Percentiles rank a stretch among this genome's conserved stretches.
Evolutionary conservation across 2,888 invertebrate species (phyloP).

Genomic region (Oxyteleia sp.): DNA sequence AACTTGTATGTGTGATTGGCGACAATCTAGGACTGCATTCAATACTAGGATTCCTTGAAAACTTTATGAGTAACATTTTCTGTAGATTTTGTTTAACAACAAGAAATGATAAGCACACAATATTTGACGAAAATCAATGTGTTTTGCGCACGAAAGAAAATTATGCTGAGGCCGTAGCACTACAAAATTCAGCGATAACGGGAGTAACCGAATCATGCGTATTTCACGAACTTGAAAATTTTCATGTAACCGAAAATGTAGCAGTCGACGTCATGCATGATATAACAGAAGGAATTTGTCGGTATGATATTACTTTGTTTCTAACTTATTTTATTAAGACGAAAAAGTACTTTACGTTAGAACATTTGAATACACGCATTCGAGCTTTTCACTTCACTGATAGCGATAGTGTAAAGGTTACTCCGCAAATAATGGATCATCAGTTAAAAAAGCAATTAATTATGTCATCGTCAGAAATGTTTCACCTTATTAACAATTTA

Average conservation of each 20-base stretch:
- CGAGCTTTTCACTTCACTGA: slow-evolving; percentile 69
- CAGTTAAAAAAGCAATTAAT: slow-evolving; percentile 51
- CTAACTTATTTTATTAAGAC: slow-evolving; percentile 60
- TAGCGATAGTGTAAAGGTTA: slow-evolving; percentile 65
- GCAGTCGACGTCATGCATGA: slow-evolving; percentile 47
- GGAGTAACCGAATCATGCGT: slow-evolving; percentile 59
- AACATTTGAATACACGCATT: slow-evolving; percentile 57
- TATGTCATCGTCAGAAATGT: slow-evolving; percentile 76
- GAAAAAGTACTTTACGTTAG: slow-evolving; percentile 64
- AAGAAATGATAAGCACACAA: background rate
- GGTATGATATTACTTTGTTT: slow-evolving; percentile 70
- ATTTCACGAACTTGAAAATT: slow-evolving; percentile 62
- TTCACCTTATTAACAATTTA: slow-evolving; percentile 59
- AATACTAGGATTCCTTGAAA: slow-evolving; percentile 28
- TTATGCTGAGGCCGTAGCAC: background rate
- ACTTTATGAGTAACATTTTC: background rate
- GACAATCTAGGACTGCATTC: slow-evolving; percentile 62
- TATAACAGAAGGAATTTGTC: slow-evolving; percentile 7
- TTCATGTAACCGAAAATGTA: slow-evolving; percentile 49
- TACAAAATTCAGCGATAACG: background rate
- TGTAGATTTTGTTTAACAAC: slow-evolving; percentile 19
- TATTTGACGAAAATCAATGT: slow-evolving; percentile 1
- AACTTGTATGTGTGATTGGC: slow-evolving; percentile 32
- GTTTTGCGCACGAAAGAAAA: background rate
- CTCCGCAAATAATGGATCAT: slow-evolving; percentile 48